Evolutionary conservation across 2,797 vertebrate genomes (phyloP), one percentile per base, ranked within the genome.

Genomic region (Sphenopsis melanotis): DNA sequence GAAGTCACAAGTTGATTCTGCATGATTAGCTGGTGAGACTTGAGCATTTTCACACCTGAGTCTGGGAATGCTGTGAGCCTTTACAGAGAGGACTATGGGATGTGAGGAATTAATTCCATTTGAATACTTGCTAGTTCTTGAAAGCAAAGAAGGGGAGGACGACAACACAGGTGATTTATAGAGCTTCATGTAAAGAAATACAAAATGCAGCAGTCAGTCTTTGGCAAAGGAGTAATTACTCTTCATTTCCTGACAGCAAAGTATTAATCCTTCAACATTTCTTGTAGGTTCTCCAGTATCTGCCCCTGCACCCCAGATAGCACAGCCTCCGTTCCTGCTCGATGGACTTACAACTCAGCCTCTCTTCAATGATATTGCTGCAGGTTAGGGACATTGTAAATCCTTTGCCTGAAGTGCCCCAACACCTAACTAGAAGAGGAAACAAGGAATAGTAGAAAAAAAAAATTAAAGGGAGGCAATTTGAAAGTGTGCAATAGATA

Each of bases 341-440:
- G 99, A 99, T 94, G 99, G 99, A 82, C 98, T 99, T 94, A 98
- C 98, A 70, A 98, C 99, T 93, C 99, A 98, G 94, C 98, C 99
- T 95, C 97, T 99, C 91, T 99, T 99, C 98, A 99, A 99, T 98
- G 99, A 99, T 96, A 98, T 98, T 89, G 93, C 98, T 96, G 95
- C 99, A 98, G 99, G 99, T 99, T 99, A 98, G 96, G 96, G 68
- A 75, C 27, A 11, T 49, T 41, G 15, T 64, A 42, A 90, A 84
- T 72, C 17, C 20, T 83, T 81, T 82, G 44, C 41, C 41, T 52
- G 18, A 57, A 68, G 70, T 82, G 41, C 36, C 42, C 20, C 49
- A 60, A 69, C 44, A 68, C 12, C 18, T 55, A 81, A 30, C 11
- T 69, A 63, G 37, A 89, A 83, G 32, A 79, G 59, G 60, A 83